phyloP scores from a whole-genome alignment of 2,113 vertebrate genomes.

The Seriola quinqueradiata region DNA sequence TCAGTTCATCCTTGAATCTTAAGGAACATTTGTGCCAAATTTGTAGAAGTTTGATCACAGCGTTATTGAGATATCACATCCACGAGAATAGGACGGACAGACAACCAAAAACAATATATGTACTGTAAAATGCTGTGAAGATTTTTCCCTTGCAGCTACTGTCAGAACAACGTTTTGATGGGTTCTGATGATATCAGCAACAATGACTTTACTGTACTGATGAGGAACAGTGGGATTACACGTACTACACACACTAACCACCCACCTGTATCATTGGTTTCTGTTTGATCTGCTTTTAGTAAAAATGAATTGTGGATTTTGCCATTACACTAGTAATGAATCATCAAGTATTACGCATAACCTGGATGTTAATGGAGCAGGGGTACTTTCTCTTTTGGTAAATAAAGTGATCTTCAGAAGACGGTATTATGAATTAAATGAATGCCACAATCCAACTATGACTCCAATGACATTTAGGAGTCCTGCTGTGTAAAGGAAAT shows the following conservation, averaged over 20 bases:
- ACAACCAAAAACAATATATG: not conserved
- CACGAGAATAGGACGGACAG: too few relatives aligned
- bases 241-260: not conserved
- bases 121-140: not conserved
- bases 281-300: slow-evolving; percentile 23
- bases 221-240: not conserved
- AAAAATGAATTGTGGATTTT: slow-evolving; percentile 22
- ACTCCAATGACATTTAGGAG: slow-evolving; percentile 18
- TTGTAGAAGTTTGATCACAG: too few relatives aligned
- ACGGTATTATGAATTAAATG: slow-evolving; percentile 26
- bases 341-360: slow-evolving; percentile 2
- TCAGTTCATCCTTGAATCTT: too few relatives aligned
- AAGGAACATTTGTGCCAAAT: too few relatives aligned
- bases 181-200: not conserved
- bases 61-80: too few relatives aligned
- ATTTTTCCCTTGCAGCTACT: not conserved
- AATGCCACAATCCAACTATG: slow-evolving; percentile 15
- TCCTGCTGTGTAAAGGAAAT: slow-evolving; percentile 33
- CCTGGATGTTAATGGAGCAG: slow-evolving; percentile 12
- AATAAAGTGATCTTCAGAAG: slow-evolving; percentile 33
- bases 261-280: not conserved
- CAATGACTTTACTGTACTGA: not conserved
- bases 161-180: not conserved
- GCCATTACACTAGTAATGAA: not conserved
- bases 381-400: slow-evolving; percentile 9